These are phyloP conservation scores for Spodoptera littoralis DNA, from an alignment of 2,888 invertebrate species.

Conservation along the genomic window DNA sequence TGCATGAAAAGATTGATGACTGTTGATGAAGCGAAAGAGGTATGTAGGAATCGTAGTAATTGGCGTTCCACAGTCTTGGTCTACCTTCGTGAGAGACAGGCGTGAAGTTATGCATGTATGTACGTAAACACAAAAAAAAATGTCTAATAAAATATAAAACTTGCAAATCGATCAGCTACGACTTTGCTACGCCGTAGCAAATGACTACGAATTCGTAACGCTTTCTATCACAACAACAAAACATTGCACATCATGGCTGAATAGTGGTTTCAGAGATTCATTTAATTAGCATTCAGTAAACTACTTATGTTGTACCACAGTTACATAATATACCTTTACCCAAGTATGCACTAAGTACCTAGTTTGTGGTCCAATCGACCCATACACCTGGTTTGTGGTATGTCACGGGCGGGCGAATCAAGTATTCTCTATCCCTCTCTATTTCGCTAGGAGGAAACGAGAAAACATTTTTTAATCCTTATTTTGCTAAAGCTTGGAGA, in stretches of 20 bases:
- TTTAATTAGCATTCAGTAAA: too few species aligned
- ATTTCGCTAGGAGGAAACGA: constrained; percentile 19
- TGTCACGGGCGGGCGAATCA: constrained; percentile 11
- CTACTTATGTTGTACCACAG: neutral
- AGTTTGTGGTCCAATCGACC: constrained; percentile 35
- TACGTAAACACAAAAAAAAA: too few species aligned
- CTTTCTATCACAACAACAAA: neutral
- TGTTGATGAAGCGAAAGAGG: too few species aligned
- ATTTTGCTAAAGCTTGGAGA: neutral
- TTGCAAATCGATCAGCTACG: neutral
- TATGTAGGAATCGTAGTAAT: too few species aligned
- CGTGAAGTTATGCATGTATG: too few species aligned
- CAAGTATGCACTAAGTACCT: constrained; percentile 14
- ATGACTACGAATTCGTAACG: neutral
- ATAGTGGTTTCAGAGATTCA: neutral
- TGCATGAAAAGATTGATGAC: too few species aligned
- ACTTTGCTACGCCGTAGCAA: constrained; percentile 6
- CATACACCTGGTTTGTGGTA: constrained; percentile 33
- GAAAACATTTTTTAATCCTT: constrained; percentile 7
- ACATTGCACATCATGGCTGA: neutral
- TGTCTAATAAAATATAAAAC: neutral
- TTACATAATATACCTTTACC: neutral
- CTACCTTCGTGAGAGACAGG: too few species aligned
- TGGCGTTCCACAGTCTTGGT: too few species aligned
- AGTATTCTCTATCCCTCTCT: constrained; percentile 18